Conservation (phyloP, 2,113 vertebrate species). For the Paradisaea rubra region DNA sequence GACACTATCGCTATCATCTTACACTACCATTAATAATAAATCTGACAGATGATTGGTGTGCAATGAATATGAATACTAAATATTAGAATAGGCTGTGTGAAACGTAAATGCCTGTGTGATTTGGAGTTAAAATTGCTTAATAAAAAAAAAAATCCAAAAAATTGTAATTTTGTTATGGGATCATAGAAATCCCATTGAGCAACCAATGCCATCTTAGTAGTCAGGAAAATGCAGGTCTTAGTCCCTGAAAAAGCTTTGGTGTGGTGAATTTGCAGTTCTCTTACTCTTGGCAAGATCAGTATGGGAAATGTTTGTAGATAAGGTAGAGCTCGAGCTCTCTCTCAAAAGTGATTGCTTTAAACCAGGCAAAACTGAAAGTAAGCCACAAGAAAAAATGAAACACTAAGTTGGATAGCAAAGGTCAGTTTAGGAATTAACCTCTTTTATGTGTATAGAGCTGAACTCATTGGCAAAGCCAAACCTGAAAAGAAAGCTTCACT, state of each 20-base stretch:
- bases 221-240: neutral
- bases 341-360: neutral
- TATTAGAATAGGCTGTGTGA: neutral
- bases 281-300: neutral
- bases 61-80: neutral
- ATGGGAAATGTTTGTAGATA: neutral
- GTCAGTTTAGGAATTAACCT: neutral
- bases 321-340: neutral
- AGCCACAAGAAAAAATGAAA: neutral
- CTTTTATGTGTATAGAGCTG: neutral
- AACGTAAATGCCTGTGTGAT: neutral
- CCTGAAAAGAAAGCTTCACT: neutral
- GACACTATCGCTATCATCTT: neutral
- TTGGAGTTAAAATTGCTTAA: neutral
- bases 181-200: neutral
- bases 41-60: neutral
- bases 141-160: neutral
- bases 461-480: neutral
- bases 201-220: neutral
- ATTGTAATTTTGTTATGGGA: neutral
- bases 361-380: neutral
- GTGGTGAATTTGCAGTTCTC: neutral
- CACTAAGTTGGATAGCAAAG: neutral
- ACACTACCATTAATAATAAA: neutral
- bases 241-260: neutral